Conservation (phyloP, 2,797 vertebrate species). For the Gymnocypris eckloni region DNA sequence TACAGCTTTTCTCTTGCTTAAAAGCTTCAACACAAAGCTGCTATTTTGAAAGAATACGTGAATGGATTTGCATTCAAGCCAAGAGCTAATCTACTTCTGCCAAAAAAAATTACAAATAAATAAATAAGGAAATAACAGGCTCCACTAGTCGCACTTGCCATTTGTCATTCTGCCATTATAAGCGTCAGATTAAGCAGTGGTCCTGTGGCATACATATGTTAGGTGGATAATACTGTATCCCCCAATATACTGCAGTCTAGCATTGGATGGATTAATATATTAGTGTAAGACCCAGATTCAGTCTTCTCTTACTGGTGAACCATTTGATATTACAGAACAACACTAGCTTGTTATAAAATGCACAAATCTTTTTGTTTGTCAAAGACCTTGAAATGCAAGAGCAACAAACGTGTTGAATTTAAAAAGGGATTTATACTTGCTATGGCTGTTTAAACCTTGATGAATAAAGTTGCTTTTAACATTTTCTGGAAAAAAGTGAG, state of each 20-base stretch:
- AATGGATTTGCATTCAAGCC: constrained; percentile 55
- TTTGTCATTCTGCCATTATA: constrained; percentile 27
- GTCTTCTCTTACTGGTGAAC: neutral
- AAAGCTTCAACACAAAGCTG: constrained; percentile 48
- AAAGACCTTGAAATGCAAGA: constrained; percentile 8
- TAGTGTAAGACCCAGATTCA: constrained; percentile 31
- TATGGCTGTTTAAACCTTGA: constrained; percentile 1
- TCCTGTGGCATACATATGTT: constrained; percentile 40
- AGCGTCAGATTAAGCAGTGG: constrained; percentile 31
- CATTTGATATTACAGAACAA: constrained; percentile 11
- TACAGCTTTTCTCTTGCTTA: constrained; percentile 50
- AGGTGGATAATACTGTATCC: constrained; percentile 25
- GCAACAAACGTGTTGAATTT: neutral
- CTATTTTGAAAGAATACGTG: constrained; percentile 48
- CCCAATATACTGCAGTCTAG: constrained; percentile 17
- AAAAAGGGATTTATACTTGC: constrained; percentile 6
- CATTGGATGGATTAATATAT: constrained; percentile 38
- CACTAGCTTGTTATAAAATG: constrained; percentile 6
- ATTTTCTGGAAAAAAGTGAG: neutral
- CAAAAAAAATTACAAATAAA: neutral
- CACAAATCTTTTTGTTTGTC: constrained; percentile 15
- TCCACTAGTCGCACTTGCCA: constrained; percentile 38
- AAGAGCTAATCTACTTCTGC: constrained; percentile 29
- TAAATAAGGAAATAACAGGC: neutral
- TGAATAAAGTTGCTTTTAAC: constrained; percentile 9